These are phyloP conservation scores for Bradysia coprophila DNA, from an alignment of 1,140 invertebrate genomes.

Conservation along the genomic window DNA sequence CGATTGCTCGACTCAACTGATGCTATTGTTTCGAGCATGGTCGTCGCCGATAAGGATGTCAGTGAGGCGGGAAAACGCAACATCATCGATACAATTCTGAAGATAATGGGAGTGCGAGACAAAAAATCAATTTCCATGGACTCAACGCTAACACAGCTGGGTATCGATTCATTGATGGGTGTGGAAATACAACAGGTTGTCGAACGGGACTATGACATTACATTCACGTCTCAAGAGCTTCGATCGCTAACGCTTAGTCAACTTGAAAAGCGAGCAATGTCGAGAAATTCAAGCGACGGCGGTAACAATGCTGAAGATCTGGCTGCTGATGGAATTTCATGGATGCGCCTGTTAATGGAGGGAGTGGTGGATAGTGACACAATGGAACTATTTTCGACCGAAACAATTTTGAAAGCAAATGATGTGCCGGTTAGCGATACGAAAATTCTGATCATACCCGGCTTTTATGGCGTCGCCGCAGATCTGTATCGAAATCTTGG, in stretches of 20 bases:
- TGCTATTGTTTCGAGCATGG: slow-evolving; percentile 50
- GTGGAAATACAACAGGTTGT: slow-evolving; percentile 94
- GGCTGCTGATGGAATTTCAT: slow-evolving; percentile 9
- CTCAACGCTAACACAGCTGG: slow-evolving; percentile 72
- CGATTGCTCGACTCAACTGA: slow-evolving; percentile 43
- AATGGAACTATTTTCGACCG: slow-evolving; percentile 23
- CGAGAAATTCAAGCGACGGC: neutral
- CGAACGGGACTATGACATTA: slow-evolving; percentile 78
- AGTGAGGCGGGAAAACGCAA: slow-evolving; percentile 47
- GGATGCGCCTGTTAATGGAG: slow-evolving; percentile 11
- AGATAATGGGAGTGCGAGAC: slow-evolving; percentile 74
- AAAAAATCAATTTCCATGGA: slow-evolving; percentile 48
- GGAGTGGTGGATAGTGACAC: slow-evolving; percentile 7
- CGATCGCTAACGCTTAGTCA: slow-evolving; percentile 56
- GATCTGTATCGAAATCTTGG: no score
- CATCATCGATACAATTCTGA: slow-evolving; percentile 51
- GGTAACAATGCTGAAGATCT: neutral
- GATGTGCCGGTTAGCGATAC: slow-evolving; percentile 66
- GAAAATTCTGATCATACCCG: slow-evolving; percentile 41
- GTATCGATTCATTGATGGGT: slow-evolving; percentile 95
- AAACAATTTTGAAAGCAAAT: slow-evolving; percentile 81
- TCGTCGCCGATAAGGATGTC: slow-evolving; percentile 36
- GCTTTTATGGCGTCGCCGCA: no score
- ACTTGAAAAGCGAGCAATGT: slow-evolving; percentile 31
- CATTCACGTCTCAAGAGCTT: slow-evolving; percentile 76